These are phyloP conservation scores for Muschampia plurimacula DNA, from an alignment of 2,888 invertebrate genomes.

Conservation along the genomic window DNA sequence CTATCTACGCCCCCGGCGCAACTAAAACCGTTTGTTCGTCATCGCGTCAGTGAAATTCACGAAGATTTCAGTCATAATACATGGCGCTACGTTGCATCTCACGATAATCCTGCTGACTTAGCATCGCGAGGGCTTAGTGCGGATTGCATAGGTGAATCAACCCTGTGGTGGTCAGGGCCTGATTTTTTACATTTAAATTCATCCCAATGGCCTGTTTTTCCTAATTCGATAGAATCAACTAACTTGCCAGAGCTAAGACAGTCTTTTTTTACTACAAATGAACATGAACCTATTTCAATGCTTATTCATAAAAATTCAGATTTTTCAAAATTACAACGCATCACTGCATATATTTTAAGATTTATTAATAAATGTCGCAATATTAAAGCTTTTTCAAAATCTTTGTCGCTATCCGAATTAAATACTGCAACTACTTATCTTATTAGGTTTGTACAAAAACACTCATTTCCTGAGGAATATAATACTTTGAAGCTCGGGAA, in stretches of 20 bases:
- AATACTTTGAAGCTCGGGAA: background rate
- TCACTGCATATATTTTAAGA: background rate
- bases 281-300: slow-evolving; percentile 3
- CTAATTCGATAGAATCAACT: background rate
- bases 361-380: background rate
- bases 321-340: slow-evolving; percentile 18
- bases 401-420: background rate
- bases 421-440: slow-evolving; percentile 1
- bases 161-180: slow-evolving; percentile 40
- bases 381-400: background rate
- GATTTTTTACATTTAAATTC: background rate
- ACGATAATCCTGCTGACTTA: slow-evolving; percentile 36
- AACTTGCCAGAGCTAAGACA: slow-evolving; percentile 1
- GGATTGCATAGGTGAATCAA: slow-evolving; percentile 15
- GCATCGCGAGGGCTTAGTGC: slow-evolving; percentile 37
- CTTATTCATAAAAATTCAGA: slow-evolving; percentile 8
- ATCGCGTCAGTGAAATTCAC: slow-evolving; percentile 12
- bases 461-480: background rate
- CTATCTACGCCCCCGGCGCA: background rate
- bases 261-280: background rate
- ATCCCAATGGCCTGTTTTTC: background rate
- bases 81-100: slow-evolving; percentile 36
- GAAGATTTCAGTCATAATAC: slow-evolving; percentile 8
- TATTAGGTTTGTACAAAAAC: background rate
- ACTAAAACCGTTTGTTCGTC: slow-evolving; percentile 26